Evolutionary conservation across 1,140 invertebrate species (phyloP), one percentile per base, ranked within the genome.

Genomic region (Gyrodactylus salaris): DNA sequence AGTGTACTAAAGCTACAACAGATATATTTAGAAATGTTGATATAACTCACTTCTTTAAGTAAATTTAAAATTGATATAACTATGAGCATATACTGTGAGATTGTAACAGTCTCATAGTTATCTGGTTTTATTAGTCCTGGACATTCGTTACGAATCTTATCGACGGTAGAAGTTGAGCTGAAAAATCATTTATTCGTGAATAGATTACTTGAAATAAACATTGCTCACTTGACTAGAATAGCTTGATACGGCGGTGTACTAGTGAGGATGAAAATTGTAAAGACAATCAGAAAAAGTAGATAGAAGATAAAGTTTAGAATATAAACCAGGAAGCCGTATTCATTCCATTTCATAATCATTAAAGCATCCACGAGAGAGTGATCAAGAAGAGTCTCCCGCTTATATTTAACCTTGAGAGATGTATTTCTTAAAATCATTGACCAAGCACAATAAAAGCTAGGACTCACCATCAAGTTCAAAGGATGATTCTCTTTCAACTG

Each of bases 401-500:
- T 73, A 54, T 54, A n/a, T 16, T 16, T n/a, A 7, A 54, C 34
- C 34, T 54, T 54, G 34, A 54, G 7, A 54, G 34, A 54, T 54
- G 34, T 16, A n/a, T 54, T 54, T n/a, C n/a, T n/a, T n/a, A n/a
- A n/a, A n/a, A n/a, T n/a, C n/a, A n/a, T n/a, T n/a, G n/a, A n/a
- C n/a, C n/a, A 54, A 54, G n/a, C n/a, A 54, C 7, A 16, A 16
- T 16, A 54, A 54, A 54, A 54, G n/a, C n/a, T 54, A 7, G n/a
- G 34, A 54, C 77, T 77, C 76, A 83, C 83, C 83, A 84, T 84
- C 71, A 84, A 77, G 77, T 79, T 81, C 25, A 84, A 76, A 24
- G 83, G 83, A 77, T 84, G 83, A 75, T 84, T 84, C 27, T 78
- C 78, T 76, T 83, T 83, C 25, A 83, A 76, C 21, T 80, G 75